Evolutionary conservation across 2,797 vertebrate species (phyloP), one percentile per base, ranked within the genome.

Genomic region (Bovichtus variegatus): DNA sequence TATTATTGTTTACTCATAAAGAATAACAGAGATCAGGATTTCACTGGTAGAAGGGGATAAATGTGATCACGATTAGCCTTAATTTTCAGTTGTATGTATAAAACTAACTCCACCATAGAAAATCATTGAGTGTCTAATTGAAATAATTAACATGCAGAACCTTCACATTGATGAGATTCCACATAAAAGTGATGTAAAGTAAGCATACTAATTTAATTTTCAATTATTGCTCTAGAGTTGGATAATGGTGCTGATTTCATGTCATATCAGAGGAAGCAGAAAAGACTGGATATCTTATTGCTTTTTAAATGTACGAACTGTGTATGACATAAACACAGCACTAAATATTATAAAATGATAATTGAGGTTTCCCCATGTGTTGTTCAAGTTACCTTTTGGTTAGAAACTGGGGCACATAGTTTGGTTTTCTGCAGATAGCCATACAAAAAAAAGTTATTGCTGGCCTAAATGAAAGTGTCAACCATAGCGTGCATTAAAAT

Each of bases 101-200:
- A 80, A 81, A 69, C 5, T 16, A 64, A 64, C 38, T 65, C 3
- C 25, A 38, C 34, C 19, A 43, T 13, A 53, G 41, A 81, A 65
- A 74, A 41, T 36, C 0, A 4, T 57, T 21, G 19, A 15, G 36
- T 19, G 60, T 41, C 27, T 55, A 15, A 71, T 43, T 76, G n/a
- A 51, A 65, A 71, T 4, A 65, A 71, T 73, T 23, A 47, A 50
- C 21, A 46, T 23, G 55, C 34, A 19, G 40, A 64, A 18, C 9
- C 9, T 21, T 44, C 29, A 67, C 21, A 43, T 6, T 15, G 13
- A 64, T 25, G 51, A 70, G 41, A 61, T 29, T 59, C 8, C 65
- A 71, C 31, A 65, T 60, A 65, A 82, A 85, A 71, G 66, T 49
- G 74, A 72, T 58, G 78, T 70, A 0, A 74, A 76, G 47, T 74